These are phyloP conservation scores for Synchiropus splendidus DNA, from an alignment of 2,113 vertebrate genomes.

Conservation along the genomic window DNA sequence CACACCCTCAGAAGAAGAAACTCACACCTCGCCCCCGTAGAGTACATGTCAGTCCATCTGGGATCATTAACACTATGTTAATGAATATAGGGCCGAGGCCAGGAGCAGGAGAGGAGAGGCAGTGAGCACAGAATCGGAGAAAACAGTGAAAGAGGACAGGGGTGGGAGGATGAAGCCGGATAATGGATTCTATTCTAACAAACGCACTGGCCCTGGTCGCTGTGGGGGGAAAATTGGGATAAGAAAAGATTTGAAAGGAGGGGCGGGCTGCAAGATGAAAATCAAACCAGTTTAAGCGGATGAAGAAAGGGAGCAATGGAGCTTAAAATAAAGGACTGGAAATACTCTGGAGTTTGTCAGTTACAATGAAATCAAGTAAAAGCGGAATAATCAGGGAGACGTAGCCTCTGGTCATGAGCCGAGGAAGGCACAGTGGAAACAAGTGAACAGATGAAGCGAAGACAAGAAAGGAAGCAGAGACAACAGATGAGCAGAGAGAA, in stretches of 20 bases:
- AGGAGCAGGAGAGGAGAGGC: slow-evolving; percentile 38
- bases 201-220: slow-evolving; percentile 38
- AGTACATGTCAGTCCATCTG: slow-evolving; percentile 68
- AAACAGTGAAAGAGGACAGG: slow-evolving; percentile 22
- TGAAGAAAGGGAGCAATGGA: slow-evolving; percentile 1
- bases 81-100: slow-evolving; percentile 55
- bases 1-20: slow-evolving; percentile 47
- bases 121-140: slow-evolving; percentile 1
- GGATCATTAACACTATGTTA: slow-evolving; percentile 63
- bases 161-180: slow-evolving; percentile 36
- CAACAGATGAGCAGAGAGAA: slow-evolving; percentile 55
- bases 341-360: neutral
- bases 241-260: too few relatives aligned
- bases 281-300: neutral
- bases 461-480: slow-evolving; percentile 44
- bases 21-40: slow-evolving; percentile 61
- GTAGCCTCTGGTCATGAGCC: slow-evolving; percentile 21
- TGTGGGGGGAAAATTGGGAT: slow-evolving; percentile 4
- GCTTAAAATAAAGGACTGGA: slow-evolving; percentile 4
- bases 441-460: slow-evolving; percentile 53
- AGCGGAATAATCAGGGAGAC: slow-evolving; percentile 13
- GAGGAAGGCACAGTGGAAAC: slow-evolving; percentile 28
- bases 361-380: slow-evolving; percentile 10
- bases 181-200: slow-evolving; percentile 44
- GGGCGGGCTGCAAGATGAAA: slow-evolving; percentile 2